phyloP scores from a whole-genome alignment of 2,797 vertebrate species.

The Cynopterus sphinx region DNA sequence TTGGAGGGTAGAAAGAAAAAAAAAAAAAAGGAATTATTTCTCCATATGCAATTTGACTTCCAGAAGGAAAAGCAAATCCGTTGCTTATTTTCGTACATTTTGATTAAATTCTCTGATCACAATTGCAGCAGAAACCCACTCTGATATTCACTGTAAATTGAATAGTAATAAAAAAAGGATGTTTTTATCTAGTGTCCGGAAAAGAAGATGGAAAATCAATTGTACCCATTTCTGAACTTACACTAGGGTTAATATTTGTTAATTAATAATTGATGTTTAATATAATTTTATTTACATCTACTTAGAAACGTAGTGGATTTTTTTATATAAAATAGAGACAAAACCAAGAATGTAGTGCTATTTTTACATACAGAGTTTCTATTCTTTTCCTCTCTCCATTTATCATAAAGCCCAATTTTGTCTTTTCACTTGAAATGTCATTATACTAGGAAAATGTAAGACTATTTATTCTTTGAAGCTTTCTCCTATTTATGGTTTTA shows the following conservation, averaged over 20 bases:
- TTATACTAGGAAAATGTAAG: neutral
- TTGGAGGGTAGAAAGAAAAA: neutral
- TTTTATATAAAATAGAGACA: neutral
- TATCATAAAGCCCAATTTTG: neutral
- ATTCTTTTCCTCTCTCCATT: neutral
- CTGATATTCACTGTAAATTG: constrained; percentile 21
- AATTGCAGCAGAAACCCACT: neutral
- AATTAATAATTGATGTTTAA: constrained; percentile 29
- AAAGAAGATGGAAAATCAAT: constrained; percentile 17
- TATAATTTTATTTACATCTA: neutral
- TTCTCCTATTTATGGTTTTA: neutral
- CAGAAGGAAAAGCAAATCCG: constrained; percentile 36
- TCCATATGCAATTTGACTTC: constrained; percentile 38
- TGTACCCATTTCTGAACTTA: neutral
- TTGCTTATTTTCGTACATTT: neutral
- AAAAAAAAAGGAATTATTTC: constrained; percentile 19
- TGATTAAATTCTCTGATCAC: constrained; percentile 48
- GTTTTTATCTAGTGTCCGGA: constrained; percentile 23
- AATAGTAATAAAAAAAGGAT: neutral
- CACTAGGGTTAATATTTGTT: neutral
- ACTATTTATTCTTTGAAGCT: neutral
- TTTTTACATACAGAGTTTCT: neutral
- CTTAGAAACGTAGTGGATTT: neutral
- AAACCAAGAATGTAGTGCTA: neutral
- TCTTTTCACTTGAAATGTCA: neutral